Percentiles rank a stretch among this genome's conserved stretches.
phyloP scores from a whole-genome alignment of 2,888 invertebrate genomes.

The Acanthosepion lycidas region DNA sequence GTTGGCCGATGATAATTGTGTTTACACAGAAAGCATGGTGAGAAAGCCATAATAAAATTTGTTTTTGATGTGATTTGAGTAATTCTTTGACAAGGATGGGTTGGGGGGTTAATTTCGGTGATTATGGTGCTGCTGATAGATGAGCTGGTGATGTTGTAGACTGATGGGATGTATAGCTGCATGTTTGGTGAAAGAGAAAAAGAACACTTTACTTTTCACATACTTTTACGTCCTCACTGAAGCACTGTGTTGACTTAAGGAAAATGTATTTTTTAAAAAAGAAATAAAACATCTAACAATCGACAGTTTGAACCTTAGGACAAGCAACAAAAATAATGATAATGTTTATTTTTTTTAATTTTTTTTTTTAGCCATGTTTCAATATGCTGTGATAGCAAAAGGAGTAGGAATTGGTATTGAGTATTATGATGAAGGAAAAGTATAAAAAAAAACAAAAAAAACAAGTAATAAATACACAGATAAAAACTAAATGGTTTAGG shows the following conservation, averaged over 20 bases:
- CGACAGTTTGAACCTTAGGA: not conserved
- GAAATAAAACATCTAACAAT: not conserved
- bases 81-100: constrained; percentile 33
- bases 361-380: not conserved
- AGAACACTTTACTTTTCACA: not conserved
- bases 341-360: not conserved
- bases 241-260: not conserved
- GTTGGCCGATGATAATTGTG: constrained; percentile 33
- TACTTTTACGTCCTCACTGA: not conserved
- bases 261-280: not conserved
- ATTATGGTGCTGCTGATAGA: not conserved
- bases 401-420: not conserved
- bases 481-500: too few species aligned
- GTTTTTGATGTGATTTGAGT: constrained; percentile 23
- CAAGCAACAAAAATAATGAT: not conserved
- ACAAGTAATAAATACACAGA: not conserved
- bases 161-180: not conserved
- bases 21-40: constrained; percentile 1
- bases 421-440: not conserved
- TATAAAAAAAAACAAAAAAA: not conserved
- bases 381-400: not conserved
- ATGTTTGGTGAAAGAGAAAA: not conserved
- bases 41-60: constrained; percentile 22
- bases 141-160: not conserved
- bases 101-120: not conserved